A percentile compares a stretch with the other conserved stretches of the same genome.
Evolutionary conservation across 2,888 invertebrate species (phyloP).

Genomic region (Euproctis similis): DNA sequence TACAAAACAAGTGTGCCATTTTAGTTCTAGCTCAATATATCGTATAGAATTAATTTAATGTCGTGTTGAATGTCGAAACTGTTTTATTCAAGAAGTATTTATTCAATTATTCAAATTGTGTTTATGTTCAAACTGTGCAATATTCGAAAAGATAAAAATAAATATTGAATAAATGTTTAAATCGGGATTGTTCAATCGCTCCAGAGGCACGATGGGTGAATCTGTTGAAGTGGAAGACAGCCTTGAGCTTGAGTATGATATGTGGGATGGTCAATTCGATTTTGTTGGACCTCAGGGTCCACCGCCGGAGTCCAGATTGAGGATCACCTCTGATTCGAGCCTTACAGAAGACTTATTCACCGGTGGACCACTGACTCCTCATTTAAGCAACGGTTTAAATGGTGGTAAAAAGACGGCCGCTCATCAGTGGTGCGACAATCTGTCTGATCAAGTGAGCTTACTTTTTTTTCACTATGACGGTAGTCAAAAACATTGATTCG

Average conservation of each 20-base stretch:
- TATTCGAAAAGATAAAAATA: conserved; percentile 60
- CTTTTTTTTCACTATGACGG: conserved; percentile 5
- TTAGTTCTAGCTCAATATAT: conserved; percentile 48
- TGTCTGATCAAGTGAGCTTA: conserved; percentile 77
- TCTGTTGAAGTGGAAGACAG: conserved; percentile 71
- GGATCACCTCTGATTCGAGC: conserved; percentile 58
- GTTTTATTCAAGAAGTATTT: conserved; percentile 31
- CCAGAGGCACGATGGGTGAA: conserved; percentile 62
- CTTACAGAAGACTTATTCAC: conserved; percentile 67
- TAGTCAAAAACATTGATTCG: too few relatives aligned
- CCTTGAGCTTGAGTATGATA: conserved; percentile 86
- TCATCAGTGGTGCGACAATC: conserved; percentile 76
- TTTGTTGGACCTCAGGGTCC: conserved; percentile 80
- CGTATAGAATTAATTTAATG: conserved; percentile 49
- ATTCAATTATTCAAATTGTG: conserved; percentile 31
- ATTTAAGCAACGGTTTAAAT: conserved; percentile 63
- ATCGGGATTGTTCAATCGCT: conserved; percentile 61
- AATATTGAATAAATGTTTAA: conserved; percentile 69
- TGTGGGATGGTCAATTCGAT: conserved; percentile 93
- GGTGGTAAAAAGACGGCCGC: conserved; percentile 75
- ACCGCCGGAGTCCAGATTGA: conserved; percentile 43
- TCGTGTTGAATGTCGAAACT: conserved; percentile 43
- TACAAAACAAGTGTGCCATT: conserved; percentile 60
- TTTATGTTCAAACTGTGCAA: too few relatives aligned
- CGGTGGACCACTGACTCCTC: conserved; percentile 62